These are phyloP conservation scores for Maylandia zebra DNA, from an alignment of 2,113 vertebrate genomes.

Conservation along the genomic window DNA sequence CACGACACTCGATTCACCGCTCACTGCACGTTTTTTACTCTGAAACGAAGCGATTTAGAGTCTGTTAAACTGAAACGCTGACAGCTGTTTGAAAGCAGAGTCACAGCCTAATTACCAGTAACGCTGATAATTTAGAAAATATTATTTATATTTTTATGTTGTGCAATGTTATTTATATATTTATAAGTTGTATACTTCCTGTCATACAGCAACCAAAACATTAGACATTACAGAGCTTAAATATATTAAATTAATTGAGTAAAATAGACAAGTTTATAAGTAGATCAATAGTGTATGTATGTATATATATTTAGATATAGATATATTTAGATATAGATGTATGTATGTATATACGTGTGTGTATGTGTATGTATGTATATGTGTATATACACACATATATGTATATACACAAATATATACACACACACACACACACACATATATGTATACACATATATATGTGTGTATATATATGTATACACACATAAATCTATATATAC, in stretches of 20 bases:
- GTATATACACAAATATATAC: accelerated
- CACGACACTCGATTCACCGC: not conserved
- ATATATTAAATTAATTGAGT: not conserved
- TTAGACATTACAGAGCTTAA: not conserved
- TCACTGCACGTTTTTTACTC: not conserved
- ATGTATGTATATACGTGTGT: accelerated
- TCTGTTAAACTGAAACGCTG: not conserved
- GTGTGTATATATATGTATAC: accelerated
- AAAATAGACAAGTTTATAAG: not conserved
- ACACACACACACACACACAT: no score
- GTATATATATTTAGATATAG: accelerated
- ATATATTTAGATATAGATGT: accelerated
- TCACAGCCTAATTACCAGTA: not conserved
- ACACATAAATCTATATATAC: no score
- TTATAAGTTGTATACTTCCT: not conserved
- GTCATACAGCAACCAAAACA: not conserved
- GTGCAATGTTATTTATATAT: not conserved
- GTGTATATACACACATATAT: no score
- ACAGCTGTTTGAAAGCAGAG: not conserved
- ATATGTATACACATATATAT: accelerated
- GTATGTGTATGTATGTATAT: accelerated
- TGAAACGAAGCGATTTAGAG: not conserved
- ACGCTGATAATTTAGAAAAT: not conserved
- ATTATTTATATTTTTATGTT: no score
- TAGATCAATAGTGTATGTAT: accelerated